Percentiles rank a stretch among this genome's conserved stretches.
phyloP scores from a whole-genome alignment of 2,888 invertebrate genomes.

The Diadegma fenestrale region DNA sequence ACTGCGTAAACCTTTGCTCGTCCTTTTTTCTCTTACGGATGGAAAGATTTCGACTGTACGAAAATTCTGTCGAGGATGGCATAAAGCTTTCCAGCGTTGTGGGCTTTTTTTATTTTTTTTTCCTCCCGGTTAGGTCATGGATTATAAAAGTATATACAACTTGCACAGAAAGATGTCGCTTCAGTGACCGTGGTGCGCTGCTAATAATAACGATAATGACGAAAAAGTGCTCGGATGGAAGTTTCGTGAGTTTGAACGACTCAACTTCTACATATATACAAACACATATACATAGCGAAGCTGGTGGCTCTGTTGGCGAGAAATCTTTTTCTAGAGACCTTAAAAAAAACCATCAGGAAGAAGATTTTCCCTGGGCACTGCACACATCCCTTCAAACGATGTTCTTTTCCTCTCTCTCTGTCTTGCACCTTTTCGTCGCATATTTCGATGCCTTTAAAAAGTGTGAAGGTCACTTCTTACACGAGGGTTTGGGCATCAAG shows the following conservation, averaged over 20 bases:
- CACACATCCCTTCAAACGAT: slow-evolving; percentile 32
- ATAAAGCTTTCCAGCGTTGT: slow-evolving; percentile 11
- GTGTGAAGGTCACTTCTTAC: slow-evolving; percentile 59
- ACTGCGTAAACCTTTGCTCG: not conserved
- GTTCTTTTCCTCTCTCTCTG: not conserved
- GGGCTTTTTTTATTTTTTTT: slow-evolving; percentile 16
- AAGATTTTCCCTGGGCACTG: slow-evolving; percentile 46
- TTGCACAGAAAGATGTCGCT: not conserved
- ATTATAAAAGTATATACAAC: not conserved
- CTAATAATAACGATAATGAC: slow-evolving; percentile 63
- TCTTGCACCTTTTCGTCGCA: not conserved
- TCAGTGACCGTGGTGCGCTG: slow-evolving; percentile 34
- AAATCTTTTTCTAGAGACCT: slow-evolving; percentile 33
- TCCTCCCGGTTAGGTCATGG: not conserved
- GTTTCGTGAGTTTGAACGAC: slow-evolving; percentile 43
- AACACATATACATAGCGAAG: not conserved
- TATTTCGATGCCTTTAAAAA: slow-evolving; percentile 41
- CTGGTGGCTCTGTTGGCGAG: slow-evolving; percentile 37
- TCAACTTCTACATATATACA: not conserved
- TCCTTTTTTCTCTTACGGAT: not conserved
- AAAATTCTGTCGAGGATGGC: slow-evolving; percentile 20
- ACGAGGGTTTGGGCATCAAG: slow-evolving; percentile 18
- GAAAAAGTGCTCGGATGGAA: slow-evolving; percentile 56
- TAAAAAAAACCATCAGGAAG: slow-evolving; percentile 49
- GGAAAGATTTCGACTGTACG: slow-evolving; percentile 1